Evolutionary conservation across 2,113 vertebrate species (phyloP), one percentile per base, ranked within the genome.

Genomic region (Sinocyclocheilus anshuiensis): DNA sequence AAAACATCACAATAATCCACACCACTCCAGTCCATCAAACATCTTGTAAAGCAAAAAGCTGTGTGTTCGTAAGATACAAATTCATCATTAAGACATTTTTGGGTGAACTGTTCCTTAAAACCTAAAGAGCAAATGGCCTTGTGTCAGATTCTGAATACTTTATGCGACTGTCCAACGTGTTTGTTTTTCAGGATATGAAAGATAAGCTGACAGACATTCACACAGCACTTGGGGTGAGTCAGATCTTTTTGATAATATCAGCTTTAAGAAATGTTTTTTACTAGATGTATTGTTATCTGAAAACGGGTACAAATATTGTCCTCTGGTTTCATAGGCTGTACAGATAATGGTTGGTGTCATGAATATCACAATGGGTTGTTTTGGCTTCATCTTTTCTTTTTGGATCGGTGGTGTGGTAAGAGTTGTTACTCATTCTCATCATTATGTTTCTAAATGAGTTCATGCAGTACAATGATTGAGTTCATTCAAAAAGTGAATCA

Each of bases 281-380:
- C 33, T 39, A 71, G 16, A 18, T 39, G 36, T 45, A n/a, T 6
- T n/a, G 22, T 45, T 2, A 45, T 13, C 7, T 45, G 39, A 33
- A 57, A 78, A n/a, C 24, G 3, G 45, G 10, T 48, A 48, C 45
- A 11, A 42, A 42, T 22, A 3, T 79, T 86, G 85, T 78, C 10
- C 86, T 57, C 3, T 55, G 55, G 24, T 88, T 81, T 12, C 29
- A 33, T 87, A 94, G 93, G 48, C 89, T 6, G 36, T 92, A 74
- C 93, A 94, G 63, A 92, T 94, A 1, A 87, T 94, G 90, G 50
- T 91, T 8, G 94, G 93, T 16, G 45, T 92, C 12, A 74, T 93
- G 39, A 90, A 90, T 79, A 86, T 95, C 9, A 89, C 88, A 13
- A 20, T 91, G 0, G 92, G 91, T 6, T 80, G 20, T 61, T 80